A percentile compares a stretch with the other conserved stretches of the same genome.
phyloP scores from a whole-genome alignment of 2,797 vertebrate genomes.

The Phoebastria nigripes region DNA sequence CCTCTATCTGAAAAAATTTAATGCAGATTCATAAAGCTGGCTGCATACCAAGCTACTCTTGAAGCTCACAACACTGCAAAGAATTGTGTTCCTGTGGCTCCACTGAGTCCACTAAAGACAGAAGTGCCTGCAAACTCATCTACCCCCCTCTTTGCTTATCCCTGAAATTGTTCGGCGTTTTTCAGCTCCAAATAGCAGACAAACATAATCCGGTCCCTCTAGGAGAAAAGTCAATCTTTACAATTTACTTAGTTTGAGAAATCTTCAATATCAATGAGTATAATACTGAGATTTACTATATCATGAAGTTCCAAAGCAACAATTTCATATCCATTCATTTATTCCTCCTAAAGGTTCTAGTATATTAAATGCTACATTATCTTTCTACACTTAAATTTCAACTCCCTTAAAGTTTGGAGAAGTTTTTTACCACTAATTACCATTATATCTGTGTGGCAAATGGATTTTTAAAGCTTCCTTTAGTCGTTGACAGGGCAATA shows the following conservation, averaged over 20 bases:
- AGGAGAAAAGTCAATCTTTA: conserved; percentile 23
- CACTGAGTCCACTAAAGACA: not conserved
- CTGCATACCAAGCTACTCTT: not conserved
- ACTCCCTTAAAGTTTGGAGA: not conserved
- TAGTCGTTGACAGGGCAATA: not conserved
- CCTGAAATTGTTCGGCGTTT: not conserved
- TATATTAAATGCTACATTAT: not conserved
- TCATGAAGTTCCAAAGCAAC: not conserved
- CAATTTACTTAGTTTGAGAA: conserved; percentile 14
- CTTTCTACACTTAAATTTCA: not conserved
- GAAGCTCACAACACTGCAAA: not conserved
- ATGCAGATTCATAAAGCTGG: not conserved
- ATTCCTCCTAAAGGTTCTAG: not conserved
- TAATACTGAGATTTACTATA: not conserved
- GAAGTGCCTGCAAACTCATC: not conserved
- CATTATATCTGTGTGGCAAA: not conserved
- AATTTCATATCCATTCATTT: not conserved
- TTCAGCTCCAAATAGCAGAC: not conserved
- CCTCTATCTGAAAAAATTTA: not conserved
- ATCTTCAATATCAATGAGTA: not conserved
- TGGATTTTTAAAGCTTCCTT: not conserved
- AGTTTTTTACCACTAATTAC: not conserved
- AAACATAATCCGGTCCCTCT: conserved; percentile 16
- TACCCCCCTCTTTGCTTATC: conserved; percentile 3
- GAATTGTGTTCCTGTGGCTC: not conserved